Conservation (phyloP, 1,140 invertebrate genomes). For the Diachasmimorpha longicaudata region DNA sequence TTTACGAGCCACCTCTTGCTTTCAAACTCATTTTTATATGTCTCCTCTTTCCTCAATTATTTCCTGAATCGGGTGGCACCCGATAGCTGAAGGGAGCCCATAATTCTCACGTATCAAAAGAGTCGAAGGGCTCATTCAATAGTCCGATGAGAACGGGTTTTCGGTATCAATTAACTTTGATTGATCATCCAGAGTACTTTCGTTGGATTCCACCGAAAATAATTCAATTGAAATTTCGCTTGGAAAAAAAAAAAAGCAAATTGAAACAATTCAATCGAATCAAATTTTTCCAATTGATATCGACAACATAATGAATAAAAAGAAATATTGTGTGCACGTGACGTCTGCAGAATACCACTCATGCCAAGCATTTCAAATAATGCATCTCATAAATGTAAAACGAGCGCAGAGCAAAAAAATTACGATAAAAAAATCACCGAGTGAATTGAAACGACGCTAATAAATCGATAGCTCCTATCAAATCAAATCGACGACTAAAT, state of each 20-base stretch:
- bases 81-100: background rate
- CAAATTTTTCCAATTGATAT: too few relatives aligned
- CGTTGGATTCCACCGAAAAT: background rate
- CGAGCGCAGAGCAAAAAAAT: too few relatives aligned
- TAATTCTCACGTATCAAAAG: background rate
- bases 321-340: too few relatives aligned
- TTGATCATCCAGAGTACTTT: background rate
- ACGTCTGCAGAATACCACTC: too few relatives aligned
- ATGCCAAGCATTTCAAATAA: too few relatives aligned
- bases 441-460: too few relatives aligned
- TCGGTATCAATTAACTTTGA: background rate
- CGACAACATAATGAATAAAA: too few relatives aligned
- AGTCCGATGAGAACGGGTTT: background rate
- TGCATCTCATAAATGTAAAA: too few relatives aligned
- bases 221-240: background rate
- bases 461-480: background rate
- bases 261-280: too few relatives aligned
- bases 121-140: background rate
- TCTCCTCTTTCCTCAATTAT: background rate
- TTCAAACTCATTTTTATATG: background rate
- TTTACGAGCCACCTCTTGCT: conserved; percentile 18
- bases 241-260: too few relatives aligned
- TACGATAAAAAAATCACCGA: too few relatives aligned
- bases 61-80: background rate
- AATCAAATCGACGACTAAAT: background rate